Percentiles rank a stretch among this genome's conserved stretches.
Conservation (phyloP, 1,140 invertebrate genomes). For the Euura saliciscinereae region DNA sequence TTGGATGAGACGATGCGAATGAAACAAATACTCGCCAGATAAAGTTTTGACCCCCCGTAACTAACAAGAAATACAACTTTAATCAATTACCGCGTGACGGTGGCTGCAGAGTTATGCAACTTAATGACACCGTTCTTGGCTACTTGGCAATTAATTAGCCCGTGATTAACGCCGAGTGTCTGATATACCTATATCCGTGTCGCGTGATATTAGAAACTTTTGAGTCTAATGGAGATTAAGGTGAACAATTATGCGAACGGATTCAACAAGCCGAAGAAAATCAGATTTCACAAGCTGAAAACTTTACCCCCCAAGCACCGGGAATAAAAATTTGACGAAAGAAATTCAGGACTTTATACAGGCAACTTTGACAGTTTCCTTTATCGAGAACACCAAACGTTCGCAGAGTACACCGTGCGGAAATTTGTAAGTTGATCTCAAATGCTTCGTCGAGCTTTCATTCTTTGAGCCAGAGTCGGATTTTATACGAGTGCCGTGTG, state of each 20-base stretch:
- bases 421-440: neutral
- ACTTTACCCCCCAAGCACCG: too few species aligned
- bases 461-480: neutral
- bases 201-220: neutral
- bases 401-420: too few species aligned
- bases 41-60: neutral
- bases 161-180: neutral
- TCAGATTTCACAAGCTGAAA: too few species aligned
- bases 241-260: neutral
- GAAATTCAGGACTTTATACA: too few species aligned
- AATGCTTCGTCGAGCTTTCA: neutral
- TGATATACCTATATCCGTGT: neutral
- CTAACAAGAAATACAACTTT: neutral
- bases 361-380: too few species aligned
- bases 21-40: too few species aligned
- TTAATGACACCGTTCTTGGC: neutral
- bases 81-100: neutral
- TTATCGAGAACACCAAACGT: too few species aligned
- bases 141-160: neutral
- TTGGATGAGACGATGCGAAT: too few species aligned
- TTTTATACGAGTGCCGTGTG: neutral
- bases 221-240: neutral
- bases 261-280: too few species aligned
- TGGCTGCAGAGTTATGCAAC: conserved; percentile 4
- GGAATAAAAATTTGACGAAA: too few species aligned